These are phyloP conservation scores for Caenorhabditis sp. DNA, from an alignment of 2,888 invertebrate genomes.

Conservation along the genomic window DNA sequence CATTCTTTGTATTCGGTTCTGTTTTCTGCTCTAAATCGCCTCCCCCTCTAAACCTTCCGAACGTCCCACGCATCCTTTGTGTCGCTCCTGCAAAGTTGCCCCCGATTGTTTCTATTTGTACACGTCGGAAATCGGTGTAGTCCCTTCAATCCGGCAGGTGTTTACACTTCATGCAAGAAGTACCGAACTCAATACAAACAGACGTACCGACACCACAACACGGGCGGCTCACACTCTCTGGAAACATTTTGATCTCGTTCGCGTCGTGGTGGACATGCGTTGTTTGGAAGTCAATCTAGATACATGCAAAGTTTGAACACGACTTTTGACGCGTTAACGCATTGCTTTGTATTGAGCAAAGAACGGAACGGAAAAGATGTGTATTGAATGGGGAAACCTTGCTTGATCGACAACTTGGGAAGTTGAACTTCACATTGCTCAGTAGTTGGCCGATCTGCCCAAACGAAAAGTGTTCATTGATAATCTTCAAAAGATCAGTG, in stretches of 20 bases:
- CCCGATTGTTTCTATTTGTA: conserved; percentile 38
- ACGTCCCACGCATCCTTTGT: conserved; percentile 30
- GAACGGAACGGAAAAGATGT: background rate
- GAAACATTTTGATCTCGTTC: conserved; percentile 35
- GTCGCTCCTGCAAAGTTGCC: conserved; percentile 5
- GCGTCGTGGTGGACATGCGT: no score
- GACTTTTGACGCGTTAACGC: background rate
- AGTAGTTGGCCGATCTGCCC: no score
- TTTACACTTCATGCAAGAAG: conserved; percentile 53
- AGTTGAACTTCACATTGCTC: no score
- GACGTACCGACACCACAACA: background rate
- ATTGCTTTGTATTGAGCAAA: background rate
- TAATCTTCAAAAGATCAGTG: no score
- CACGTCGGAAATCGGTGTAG: conserved; percentile 10
- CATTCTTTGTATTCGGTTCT: background rate
- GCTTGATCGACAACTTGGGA: no score
- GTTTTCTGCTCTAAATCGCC: background rate
- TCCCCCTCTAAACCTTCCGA: no score
- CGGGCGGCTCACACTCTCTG: no score
- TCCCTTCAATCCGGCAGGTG: conserved; percentile 11
- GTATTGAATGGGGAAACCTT: no score
- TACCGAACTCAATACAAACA: conserved; percentile 18
- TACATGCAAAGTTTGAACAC: background rate
- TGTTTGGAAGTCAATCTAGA: background rate
- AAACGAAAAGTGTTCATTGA: no score